Percentiles rank a stretch among this genome's conserved stretches.
Evolutionary conservation across 1,140 invertebrate genomes (phyloP).

Genomic region (Drosophila kurseongensis): DNA sequence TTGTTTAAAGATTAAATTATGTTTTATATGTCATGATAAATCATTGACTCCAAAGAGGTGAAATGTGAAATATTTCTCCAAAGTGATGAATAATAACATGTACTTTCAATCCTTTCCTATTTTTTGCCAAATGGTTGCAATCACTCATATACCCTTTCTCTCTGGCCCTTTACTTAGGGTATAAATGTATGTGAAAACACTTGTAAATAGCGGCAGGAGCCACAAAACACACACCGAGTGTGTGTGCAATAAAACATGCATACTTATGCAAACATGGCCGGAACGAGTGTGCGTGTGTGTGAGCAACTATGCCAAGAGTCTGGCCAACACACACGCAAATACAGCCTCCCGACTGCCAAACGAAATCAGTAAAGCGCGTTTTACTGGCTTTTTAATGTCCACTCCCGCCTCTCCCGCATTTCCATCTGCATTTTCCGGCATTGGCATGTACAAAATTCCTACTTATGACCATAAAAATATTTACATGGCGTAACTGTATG

Average conservation of each 20-base stretch:
- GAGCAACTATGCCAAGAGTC: constrained; percentile 68
- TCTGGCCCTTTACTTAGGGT: not conserved
- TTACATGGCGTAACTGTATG: constrained; percentile 65
- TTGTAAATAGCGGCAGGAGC: constrained; percentile 76
- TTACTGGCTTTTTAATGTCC: constrained; percentile 80
- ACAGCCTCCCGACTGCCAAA: constrained; percentile 44
- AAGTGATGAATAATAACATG: no score
- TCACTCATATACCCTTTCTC: not conserved
- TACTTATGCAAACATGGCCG: constrained; percentile 61
- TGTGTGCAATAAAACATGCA: constrained; percentile 80
- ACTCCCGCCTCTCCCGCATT: constrained; percentile 25
- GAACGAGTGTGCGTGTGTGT: constrained; percentile 9
- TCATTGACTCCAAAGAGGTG: no score
- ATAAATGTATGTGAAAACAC: constrained; percentile 61
- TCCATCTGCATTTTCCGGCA: constrained; percentile 47
- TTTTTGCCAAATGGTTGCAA: not conserved
- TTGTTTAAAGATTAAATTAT: no score
- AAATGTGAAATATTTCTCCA: no score
- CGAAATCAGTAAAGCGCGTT: constrained; percentile 79
- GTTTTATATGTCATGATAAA: no score
- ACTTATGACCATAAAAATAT: constrained; percentile 83
- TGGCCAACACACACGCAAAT: not conserved
- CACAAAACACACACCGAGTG: constrained; percentile 70
- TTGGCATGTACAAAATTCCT: constrained; percentile 70
- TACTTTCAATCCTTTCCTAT: not conserved